phyloP scores from a whole-genome alignment of 2,113 vertebrate species.

The Thamnophis sirtalis region DNA sequence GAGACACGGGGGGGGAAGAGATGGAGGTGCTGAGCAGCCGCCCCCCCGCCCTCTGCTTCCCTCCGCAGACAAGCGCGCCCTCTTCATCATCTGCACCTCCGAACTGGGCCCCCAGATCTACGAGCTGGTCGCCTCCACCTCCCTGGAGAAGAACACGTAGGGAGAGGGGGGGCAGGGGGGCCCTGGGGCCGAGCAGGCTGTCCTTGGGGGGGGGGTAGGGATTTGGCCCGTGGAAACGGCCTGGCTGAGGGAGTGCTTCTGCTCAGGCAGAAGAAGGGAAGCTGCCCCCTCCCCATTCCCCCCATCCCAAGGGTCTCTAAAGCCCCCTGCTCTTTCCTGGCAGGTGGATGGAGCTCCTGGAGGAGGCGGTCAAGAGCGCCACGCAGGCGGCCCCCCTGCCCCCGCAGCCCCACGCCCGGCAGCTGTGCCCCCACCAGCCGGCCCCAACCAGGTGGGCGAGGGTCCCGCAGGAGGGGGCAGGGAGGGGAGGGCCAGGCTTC shows the following conservation, averaged over 20 bases:
- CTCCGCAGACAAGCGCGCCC: constrained; percentile 83
- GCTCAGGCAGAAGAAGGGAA: neutral
- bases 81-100: constrained; percentile 92
- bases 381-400: constrained; percentile 34
- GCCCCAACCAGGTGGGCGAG: constrained; percentile 37
- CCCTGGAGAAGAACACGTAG: constrained; percentile 86
- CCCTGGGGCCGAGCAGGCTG: too few species aligned
- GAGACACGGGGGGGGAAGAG: fast-evolving
- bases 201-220: too few species aligned
- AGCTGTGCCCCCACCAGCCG: neutral
- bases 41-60: neutral
- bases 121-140: constrained; percentile 82
- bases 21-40: neutral
- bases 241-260: too few species aligned
- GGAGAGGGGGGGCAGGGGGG: too few species aligned
- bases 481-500: fast-evolving
- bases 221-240: neutral
- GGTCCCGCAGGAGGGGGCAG: fast-evolving
- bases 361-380: constrained; percentile 57
- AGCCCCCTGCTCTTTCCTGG: neutral
- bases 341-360: constrained; percentile 76
- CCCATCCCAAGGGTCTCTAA: neutral
- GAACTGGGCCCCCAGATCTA: constrained; percentile 89
- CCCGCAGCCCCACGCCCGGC: neutral
- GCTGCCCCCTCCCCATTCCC: too few species aligned